Base-by-base conservation (phyloP, 2,797 vertebrate species). In the Enoplosus armatus region DNA sequence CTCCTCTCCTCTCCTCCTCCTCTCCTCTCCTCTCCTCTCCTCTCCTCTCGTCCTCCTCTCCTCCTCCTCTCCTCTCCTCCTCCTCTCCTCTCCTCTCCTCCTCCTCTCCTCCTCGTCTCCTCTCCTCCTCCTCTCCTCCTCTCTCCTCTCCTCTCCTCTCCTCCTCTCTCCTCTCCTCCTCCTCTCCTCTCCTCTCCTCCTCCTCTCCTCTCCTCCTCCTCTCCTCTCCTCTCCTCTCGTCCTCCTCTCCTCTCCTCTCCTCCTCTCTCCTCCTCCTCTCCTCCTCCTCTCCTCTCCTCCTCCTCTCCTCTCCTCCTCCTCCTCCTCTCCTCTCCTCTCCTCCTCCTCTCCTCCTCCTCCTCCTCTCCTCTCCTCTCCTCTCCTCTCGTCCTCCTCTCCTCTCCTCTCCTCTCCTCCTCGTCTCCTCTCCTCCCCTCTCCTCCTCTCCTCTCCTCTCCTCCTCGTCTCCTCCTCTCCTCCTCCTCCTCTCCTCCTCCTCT, bases 201-300 rank as follows among this genome's bases (percentile, higher is more conserved):
- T 48, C 26, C 10, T 62, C 33, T 26, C 9, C 69, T 71, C 6
- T 7, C 11, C 2, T 55, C 66, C 12, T 47, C 12, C 27, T 51
- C 41, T 58, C 9, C 0, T 14, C 37, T 27, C 2, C 8, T 18
- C 31, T 48, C 26, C 18, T 47, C 56, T 27, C 14, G 55, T 60
- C 22, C 16, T 39, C 12, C 27, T 31, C 18, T 18, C 3, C 1
- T 24, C 16, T 11, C 15, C 16, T 16, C n/a, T 9, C 0, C 15
- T 29, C 8, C 5, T 11, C 4, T 3, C 1, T 5, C 1, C 0
- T 24, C 0, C 14, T 22, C 0, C 2, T 3, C 2, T 24, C 1
- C 11, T 20, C 3, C 3, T 10, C 5, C 3, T n/a, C 18, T 62
- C 9, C 1, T 33, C 35, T 41, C 3, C 16, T 26, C 18, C 4